Base-by-base conservation (phyloP, 2,888 invertebrate species). In the Urechis unicinctus region DNA sequence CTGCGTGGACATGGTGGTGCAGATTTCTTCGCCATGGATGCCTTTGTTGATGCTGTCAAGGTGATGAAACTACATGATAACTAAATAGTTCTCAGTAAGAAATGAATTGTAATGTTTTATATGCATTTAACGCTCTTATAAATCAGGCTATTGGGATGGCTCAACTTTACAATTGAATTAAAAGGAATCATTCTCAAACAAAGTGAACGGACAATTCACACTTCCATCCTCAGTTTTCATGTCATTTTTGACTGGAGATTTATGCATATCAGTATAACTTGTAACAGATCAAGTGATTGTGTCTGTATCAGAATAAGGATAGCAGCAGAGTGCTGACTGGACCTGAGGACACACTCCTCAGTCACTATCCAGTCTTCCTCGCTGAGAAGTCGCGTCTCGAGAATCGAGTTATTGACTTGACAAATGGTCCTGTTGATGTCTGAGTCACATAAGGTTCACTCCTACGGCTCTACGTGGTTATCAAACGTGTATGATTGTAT, bases 321-420 rank as follows among this genome's bases (percentile, higher is more conserved):
- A 49, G 52, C 21, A 56, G 58, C 17, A 50, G 59, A 30, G 66
- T 75, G 3, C 42, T 63, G 29, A 73, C 75, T 3, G 75, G 74
- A 26, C 68, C 73, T 22, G 70, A 74, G 24, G 71, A 74, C n/a
- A 70, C 74, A 0, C 63, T 77, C 3, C 58, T 56, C 22, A 75
- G 76, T 57, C 76, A 77, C 59, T 57, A 72, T 21, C 61, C 75
- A 21, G 72, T 70, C 29, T 76, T 77, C 67, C 72, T 72, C 53
- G 77, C 77, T 2, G 77, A 77, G 60, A 68, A 68, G 53, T 66
- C 74, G 1, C 61, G 77, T 31, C 62, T 66, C 44, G 72, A 73
- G 58, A 72, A 73, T 56, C 53, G 67, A 49, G 70, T 75, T 2
- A 65, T 74, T 28, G 44, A 47, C 26, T 52, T 48, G n/a, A 54